Percentiles rank a stretch among this genome's conserved stretches.
Evolutionary conservation across 2,797 vertebrate species (phyloP).

Genomic region (Pantherophis vulpinus): DNA sequence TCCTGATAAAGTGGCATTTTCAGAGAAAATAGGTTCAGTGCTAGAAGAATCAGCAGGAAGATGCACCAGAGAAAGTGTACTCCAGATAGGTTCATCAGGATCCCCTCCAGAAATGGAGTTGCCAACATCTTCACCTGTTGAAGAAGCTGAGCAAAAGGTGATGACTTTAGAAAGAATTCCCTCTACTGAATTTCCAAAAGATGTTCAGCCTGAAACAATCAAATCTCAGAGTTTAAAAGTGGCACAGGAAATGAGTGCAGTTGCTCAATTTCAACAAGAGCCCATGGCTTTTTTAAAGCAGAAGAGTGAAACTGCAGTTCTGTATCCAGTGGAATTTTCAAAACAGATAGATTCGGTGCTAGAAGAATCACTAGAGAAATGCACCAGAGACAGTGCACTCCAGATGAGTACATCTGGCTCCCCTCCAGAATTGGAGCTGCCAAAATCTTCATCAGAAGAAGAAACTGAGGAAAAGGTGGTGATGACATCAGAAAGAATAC

Average conservation of each 20-base stretch:
- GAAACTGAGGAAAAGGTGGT: background rate
- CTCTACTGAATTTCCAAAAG: background rate
- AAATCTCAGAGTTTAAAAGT: background rate
- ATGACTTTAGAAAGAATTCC: background rate
- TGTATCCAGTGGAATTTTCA: slow-evolving; percentile 25
- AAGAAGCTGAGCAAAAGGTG: background rate
- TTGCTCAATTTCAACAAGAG: background rate
- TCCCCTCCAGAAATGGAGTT: background rate
- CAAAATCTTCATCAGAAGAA: background rate
- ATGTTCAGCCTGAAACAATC: background rate
- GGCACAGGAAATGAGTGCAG: background rate
- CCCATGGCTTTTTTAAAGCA: background rate
- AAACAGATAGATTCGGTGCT: slow-evolving; percentile 40
- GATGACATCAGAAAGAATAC: background rate
- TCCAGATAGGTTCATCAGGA: background rate
- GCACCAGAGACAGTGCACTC: background rate
- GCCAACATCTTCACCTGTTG: slow-evolving; percentile 25
- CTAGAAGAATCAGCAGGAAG: slow-evolving; percentile 32
- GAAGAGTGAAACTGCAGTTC: slow-evolving; percentile 26
- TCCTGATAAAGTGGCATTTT: slow-evolving; percentile 27
- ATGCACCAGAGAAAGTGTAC: background rate
- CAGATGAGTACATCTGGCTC: background rate
- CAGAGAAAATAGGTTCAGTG: slow-evolving; percentile 32
- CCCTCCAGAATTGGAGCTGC: background rate
- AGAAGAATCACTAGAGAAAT: background rate